Evolutionary conservation across 2,888 invertebrate genomes (phyloP).

Genomic region (Ecliptopera silaceata): DNA sequence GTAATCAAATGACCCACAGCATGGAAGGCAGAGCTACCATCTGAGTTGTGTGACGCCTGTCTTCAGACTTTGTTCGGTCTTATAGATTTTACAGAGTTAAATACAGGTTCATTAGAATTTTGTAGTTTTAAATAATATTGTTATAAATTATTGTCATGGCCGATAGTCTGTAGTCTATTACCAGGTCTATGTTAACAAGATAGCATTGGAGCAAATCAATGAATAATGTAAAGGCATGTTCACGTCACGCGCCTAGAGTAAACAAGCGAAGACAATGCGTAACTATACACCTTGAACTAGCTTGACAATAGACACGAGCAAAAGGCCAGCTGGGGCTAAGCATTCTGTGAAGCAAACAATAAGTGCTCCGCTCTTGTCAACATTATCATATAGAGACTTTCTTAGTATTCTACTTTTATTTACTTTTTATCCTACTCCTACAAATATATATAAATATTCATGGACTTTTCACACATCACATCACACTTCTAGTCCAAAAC

Average conservation of each 20-base stretch:
- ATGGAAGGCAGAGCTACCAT: no score
- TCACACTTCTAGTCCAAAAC: no score
- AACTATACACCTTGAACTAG: conserved; percentile 38
- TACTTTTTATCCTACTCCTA: no score
- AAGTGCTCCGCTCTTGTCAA: neutral
- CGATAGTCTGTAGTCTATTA: neutral
- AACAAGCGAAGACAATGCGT: conserved; percentile 57
- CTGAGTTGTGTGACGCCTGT: no score
- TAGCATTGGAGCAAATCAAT: conserved; percentile 7
- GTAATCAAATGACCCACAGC: no score
- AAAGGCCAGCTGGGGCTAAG: conserved; percentile 16
- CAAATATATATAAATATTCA: no score
- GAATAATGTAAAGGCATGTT: conserved; percentile 15
- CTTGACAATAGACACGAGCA: conserved; percentile 43
- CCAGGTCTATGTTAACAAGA: conserved; percentile 11
- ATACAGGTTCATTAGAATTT: no score
- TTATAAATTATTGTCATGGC: conserved; percentile 21
- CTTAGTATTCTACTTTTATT: no score
- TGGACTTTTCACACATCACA: no score
- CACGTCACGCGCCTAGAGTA: conserved; percentile 40
- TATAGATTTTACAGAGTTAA: no score
- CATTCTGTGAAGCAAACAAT: conserved; percentile 12
- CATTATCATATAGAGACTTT: neutral
- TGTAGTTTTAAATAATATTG: no score
- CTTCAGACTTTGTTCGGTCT: no score